phyloP scores from a whole-genome alignment of 1,140 invertebrate species.

The Aphaenogaster floridana region DNA sequence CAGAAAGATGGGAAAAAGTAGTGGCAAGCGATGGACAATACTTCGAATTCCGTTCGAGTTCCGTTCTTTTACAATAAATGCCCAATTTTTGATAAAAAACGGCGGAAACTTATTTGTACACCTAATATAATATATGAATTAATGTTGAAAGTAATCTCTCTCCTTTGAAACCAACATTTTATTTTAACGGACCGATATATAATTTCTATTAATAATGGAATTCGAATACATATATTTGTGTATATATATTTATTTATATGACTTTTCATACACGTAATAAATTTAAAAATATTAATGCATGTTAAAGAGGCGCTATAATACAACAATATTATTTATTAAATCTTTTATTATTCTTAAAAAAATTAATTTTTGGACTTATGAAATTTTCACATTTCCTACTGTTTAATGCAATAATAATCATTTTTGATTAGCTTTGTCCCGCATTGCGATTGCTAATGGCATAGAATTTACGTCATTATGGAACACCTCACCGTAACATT shows the following conservation, averaged over 20 bases:
- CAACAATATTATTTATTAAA: background rate
- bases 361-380: background rate
- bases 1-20: too few species aligned
- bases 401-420: background rate
- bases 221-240: background rate
- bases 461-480: slow-evolving; percentile 3
- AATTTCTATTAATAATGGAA: too few species aligned
- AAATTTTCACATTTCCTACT: background rate
- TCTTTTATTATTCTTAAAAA: background rate
- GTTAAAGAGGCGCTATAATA: background rate
- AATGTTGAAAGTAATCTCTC: too few species aligned
- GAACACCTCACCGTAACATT: background rate
- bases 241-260: background rate
- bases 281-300: background rate
- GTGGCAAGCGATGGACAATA: too few species aligned
- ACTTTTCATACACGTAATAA: background rate
- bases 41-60: too few species aligned
- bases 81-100: too few species aligned
- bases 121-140: too few species aligned
- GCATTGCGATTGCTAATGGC: background rate
- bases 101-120: too few species aligned
- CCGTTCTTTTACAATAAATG: too few species aligned
- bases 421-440: background rate
- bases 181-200: too few species aligned
- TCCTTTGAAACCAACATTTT: too few species aligned